Evolutionary conservation across 2,113 vertebrate species (phyloP).

Genomic region (Semnornis frantzii): DNA sequence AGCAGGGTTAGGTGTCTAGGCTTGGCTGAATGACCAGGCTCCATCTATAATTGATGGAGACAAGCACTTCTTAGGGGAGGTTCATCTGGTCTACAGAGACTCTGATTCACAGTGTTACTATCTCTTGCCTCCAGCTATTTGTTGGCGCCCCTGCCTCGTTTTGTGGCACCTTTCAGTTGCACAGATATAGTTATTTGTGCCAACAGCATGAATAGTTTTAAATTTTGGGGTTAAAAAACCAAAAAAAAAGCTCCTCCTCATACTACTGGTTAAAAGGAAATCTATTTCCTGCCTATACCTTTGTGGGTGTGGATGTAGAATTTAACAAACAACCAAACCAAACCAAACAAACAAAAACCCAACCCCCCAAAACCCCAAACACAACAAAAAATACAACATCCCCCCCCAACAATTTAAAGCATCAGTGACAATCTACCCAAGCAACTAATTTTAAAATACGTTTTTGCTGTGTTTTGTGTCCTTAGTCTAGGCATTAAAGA

Average conservation of each 20-base stretch:
- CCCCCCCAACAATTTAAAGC: background rate
- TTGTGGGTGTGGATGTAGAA: background rate
- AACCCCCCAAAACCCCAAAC: no score
- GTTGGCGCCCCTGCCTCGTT: background rate
- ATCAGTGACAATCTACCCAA: background rate
- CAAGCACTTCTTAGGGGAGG: constrained; percentile 33
- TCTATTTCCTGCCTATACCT: background rate
- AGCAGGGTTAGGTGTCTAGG: constrained; percentile 18
- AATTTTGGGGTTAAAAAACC: background rate
- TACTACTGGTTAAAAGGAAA: background rate
- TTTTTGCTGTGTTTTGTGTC: background rate
- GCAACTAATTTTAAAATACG: background rate
- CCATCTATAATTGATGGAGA: constrained; percentile 51
- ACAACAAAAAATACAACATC: no score
- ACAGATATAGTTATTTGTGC: background rate
- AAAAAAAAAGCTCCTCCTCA: fast-evolving
- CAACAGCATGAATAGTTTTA: background rate
- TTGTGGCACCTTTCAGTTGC: background rate
- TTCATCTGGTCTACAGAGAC: background rate
- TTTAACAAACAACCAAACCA: background rate
- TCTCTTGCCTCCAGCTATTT: background rate
- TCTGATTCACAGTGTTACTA: background rate
- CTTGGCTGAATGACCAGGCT: background rate
- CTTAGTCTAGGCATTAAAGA: background rate
- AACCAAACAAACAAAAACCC: background rate